Base-by-base conservation (phyloP, 2,113 vertebrate species). In the Clupea harengus region DNA sequence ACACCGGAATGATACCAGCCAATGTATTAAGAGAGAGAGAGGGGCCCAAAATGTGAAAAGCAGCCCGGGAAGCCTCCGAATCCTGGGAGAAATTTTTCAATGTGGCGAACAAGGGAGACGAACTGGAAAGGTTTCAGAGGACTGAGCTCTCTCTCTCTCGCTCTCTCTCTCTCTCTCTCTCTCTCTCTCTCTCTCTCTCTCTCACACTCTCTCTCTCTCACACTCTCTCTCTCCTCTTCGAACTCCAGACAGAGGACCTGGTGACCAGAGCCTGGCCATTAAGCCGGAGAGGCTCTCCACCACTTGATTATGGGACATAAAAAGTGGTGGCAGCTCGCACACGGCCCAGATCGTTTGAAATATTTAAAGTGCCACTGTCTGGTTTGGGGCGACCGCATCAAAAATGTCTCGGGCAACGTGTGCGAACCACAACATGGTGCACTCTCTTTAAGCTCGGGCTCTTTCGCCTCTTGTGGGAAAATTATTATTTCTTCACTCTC, bases 1-100 rank as follows among this genome's bases (percentile, higher is more conserved):
- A 84, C 88, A 85, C 87, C 88, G 83, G 85, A 86, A 86, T 89
- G 91, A 93, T 93, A 93, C 83, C 90, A 84, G 82, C 78, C 86
- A 89, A 92, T 84, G 90, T 86, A 86, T 88, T 89, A 86, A 83
- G 75, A 46, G 15, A 57, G 64, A 86, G 57, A 81, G 54, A 57
- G 72, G 25, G 72, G 28, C 72, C 72, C 13, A 11, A 78, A 78
- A 78, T 78, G 72, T 4, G 72, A 78, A 78, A 78, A 78, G 72
- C 72, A 78, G 72, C 72, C 20, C 28, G 13, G 15, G 72, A 78
- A 10, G 9, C 10, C 64, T 72, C 25, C 11, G 25, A 25, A 72
- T 72, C 72, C 72, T 78, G 72, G 32, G 28, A 78, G 72, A 78
- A 78, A 39, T 39, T 78, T 78, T 39, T 78, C 72, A 78, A 1